Evolutionary conservation across 1,140 invertebrate species (phyloP), one percentile per base, ranked within the genome.

Genomic region (Druon quercuslanigerum): DNA sequence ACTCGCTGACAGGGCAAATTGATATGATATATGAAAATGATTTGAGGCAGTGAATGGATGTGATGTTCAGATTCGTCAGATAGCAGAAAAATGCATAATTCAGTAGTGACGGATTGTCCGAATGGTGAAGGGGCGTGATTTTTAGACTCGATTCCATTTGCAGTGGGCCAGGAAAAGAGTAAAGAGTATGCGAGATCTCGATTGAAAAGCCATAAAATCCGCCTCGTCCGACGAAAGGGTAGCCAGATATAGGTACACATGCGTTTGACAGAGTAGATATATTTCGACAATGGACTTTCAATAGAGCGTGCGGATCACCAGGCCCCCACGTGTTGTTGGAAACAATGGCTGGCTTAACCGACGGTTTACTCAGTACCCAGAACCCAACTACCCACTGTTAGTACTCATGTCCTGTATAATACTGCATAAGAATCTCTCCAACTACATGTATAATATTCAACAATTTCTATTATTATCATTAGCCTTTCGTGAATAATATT

Each of bases 231-330:
- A 84, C 87, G 87, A 89, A 89, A 89, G 88, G 88, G 88, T 88
- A 88, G 88, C 86, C 88, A 86, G 88, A 88, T 89, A 86, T 88
- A 88, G 84, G 87, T 87, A 88, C 87, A 87, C 83, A 88, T 89
- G 88, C 88, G 87, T 89, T 89, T 89, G 88, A 89, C 88, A 89
- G 88, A 89, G 84, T 88, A 89, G 88, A 88, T 89, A 88, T 89
- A 89, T 88, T 88, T 87, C 84, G 87, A 88, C 87, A 88, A 89
- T 89, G 87, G 88, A 87, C 88, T 88, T 89, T 88, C 87, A 88
- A 88, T 89, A 86, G 86, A 85, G 83, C 80, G 85, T 80, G 87
- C 85, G 85, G 87, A 88, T 88, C 87, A 87, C 85, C 85, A 83
- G 81, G 72, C 81, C 81, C 86, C 84, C 84, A 81, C 80, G 85